Percentiles rank a stretch among this genome's conserved stretches.
phyloP scores from a whole-genome alignment of 2,113 vertebrate species.

The Oreotrochilus melanogaster region DNA sequence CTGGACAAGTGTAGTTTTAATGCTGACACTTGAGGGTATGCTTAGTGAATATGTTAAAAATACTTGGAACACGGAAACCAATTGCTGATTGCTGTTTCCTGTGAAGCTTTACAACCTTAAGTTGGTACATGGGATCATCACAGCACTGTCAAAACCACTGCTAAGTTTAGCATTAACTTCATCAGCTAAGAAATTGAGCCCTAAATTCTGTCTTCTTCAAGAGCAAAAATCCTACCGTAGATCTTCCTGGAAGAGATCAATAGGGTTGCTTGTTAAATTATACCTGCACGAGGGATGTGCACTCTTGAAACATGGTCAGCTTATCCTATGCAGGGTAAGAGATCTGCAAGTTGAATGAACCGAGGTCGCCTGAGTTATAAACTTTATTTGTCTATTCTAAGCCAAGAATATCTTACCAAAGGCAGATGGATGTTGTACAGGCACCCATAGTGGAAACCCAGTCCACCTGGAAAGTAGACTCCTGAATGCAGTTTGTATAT shows the following conservation, averaged over 20 bases:
- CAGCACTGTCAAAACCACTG: neutral
- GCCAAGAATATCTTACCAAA: neutral
- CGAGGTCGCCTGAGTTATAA: neutral
- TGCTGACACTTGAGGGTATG: neutral
- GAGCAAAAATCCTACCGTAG: neutral
- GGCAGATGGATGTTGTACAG: neutral
- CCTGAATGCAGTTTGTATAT: neutral
- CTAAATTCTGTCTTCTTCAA: neutral
- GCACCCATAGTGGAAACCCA: neutral
- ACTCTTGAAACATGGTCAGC: neutral
- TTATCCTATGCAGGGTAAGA: neutral
- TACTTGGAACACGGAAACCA: neutral
- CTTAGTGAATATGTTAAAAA: constrained; percentile 16
- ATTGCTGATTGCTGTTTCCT: neutral
- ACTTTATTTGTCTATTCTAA: neutral
- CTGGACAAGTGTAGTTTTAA: constrained; percentile 18
- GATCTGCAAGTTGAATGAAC: neutral
- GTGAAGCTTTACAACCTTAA: neutral
- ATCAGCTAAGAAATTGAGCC: neutral
- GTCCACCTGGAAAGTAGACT: neutral
- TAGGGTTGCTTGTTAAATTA: neutral
- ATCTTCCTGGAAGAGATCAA: neutral
- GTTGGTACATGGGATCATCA: neutral
- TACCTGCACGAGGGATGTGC: neutral
- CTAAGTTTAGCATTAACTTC: neutral